Base-by-base conservation (phyloP, 2,113 vertebrate species). In the Mola mola region DNA sequence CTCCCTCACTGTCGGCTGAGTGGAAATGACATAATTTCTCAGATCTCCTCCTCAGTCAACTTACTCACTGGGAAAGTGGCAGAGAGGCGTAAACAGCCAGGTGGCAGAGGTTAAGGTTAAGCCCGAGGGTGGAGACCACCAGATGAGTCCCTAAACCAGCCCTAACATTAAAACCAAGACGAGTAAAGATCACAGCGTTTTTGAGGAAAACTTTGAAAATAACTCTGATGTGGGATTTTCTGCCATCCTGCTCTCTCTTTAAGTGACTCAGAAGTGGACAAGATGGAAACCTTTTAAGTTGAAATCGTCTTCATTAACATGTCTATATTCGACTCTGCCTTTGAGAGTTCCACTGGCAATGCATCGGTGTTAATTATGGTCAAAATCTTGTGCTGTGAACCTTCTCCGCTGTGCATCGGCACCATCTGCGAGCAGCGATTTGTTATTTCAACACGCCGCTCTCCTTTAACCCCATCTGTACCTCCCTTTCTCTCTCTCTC, bases 1-100 rank as follows among this genome's bases (percentile, higher is more conserved):
- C 76, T 74, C 57, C n/a, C 38, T 74, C 21, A 26, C 52, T 66
- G 68, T 79, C 7, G 57, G 60, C 50, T 53, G 63, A 65, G 21
- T 76, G 65, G 66, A 84, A 86, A 84, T 89, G 53, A 89, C 86
- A 83, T 85, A 53, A 88, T 81, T 84, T 85, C 78, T 80, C 56
- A 65, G 85, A 88, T 84, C 71, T 79, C 58, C 29, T 37, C 48
- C 56, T 77, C 61, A 8, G 58, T 60, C 69, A 61, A 76, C 49
- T 63, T 72, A 67, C 53, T 88, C 72, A 60, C 19, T 12, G 61
- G 67, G 63, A 84, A 86, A 78, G 84, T 78, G 78, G 60, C 81
- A 66, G 69, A 61, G 50, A 36, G 69, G 63, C 63, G 71, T 82
- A 81, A 87, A 86, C 66, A 65, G 33, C 42, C 78, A 77, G 78